A percentile compares a stretch with the other conserved stretches of the same genome.
These are phyloP conservation scores for Drosophila hamatofila DNA, from an alignment of 2,888 invertebrate species.

Conservation along the genomic window DNA sequence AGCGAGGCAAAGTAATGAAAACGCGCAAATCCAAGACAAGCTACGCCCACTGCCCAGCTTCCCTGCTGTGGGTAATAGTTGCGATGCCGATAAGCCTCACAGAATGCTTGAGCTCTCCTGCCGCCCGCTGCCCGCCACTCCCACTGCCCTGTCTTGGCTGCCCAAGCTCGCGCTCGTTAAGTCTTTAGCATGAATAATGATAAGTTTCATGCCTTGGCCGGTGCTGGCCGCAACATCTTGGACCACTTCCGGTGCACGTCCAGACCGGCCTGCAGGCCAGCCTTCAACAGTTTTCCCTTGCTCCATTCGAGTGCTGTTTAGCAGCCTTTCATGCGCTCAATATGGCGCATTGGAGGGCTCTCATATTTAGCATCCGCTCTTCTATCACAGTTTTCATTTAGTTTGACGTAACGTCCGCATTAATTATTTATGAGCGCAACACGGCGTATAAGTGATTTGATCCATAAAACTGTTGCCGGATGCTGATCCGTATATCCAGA, in stretches of 20 bases:
- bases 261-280: neutral
- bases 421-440: conserved; percentile 77
- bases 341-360: conserved; percentile 58
- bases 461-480: conserved; percentile 38
- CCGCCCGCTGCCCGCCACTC: neutral
- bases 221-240: conserved; percentile 56
- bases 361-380: conserved; percentile 14
- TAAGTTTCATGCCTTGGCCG: conserved; percentile 61
- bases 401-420: conserved; percentile 53
- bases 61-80: conserved; percentile 66
- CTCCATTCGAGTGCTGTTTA: conserved; percentile 64
- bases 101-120: conserved; percentile 18
- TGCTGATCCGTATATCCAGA: conserved; percentile 37
- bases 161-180: conserved; percentile 70
- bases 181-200: conserved; percentile 81
- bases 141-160: conserved; percentile 1
- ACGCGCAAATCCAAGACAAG: conserved; percentile 66
- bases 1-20: conserved; percentile 62
- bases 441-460: conserved; percentile 71
- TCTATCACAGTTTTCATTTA: conserved; percentile 63
- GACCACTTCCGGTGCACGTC: conserved; percentile 55
- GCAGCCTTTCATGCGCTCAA: conserved; percentile 71
- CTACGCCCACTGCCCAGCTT: conserved; percentile 34
- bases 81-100: conserved; percentile 60
- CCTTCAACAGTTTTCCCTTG: conserved; percentile 19